A percentile compares a stretch with the other conserved stretches of the same genome.
phyloP scores from a whole-genome alignment of 35 echinoderm and acorn worm species.

The Acanthaster planci region DNA sequence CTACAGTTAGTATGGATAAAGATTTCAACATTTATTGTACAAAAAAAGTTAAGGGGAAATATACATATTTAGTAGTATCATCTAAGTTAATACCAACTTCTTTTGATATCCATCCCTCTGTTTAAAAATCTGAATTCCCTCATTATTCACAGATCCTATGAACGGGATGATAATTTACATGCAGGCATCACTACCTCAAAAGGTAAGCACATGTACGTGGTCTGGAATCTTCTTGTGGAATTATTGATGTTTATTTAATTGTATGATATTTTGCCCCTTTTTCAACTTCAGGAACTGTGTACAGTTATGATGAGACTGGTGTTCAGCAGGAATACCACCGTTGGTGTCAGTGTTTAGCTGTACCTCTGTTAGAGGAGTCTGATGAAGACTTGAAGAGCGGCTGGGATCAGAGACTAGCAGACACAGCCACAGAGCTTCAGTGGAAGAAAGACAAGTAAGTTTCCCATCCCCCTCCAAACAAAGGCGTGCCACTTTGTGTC shows the following conservation, averaged over 20 bases:
- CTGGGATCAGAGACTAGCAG: constrained; percentile 42
- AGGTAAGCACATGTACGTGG: no score
- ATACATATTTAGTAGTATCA: no score
- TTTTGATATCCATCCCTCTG: no score
- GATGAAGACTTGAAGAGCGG: constrained; percentile 31
- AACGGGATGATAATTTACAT: background rate
- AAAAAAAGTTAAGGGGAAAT: no score
- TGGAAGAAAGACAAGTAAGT: constrained; percentile 10
- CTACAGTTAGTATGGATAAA: background rate
- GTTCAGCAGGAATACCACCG: constrained; percentile 6
- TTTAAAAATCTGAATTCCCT: no score
- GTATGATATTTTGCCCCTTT: no score
- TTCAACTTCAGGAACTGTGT: constrained; percentile 26
- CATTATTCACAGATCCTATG: background rate
- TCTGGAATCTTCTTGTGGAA: no score
- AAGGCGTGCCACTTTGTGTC: no score
- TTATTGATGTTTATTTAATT: no score
- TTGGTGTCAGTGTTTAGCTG: constrained; percentile 28
- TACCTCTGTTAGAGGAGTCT: constrained; percentile 20
- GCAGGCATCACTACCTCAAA: background rate
- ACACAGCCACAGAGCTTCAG: background rate
- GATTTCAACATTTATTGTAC: no score
- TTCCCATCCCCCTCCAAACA: no score
- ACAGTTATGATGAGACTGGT: constrained; percentile 30
- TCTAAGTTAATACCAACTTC: no score